Percentiles rank a stretch among this genome's conserved stretches.
Evolutionary conservation across 2,113 vertebrate genomes (phyloP).

Genomic region (Ploceus nigricollis): DNA sequence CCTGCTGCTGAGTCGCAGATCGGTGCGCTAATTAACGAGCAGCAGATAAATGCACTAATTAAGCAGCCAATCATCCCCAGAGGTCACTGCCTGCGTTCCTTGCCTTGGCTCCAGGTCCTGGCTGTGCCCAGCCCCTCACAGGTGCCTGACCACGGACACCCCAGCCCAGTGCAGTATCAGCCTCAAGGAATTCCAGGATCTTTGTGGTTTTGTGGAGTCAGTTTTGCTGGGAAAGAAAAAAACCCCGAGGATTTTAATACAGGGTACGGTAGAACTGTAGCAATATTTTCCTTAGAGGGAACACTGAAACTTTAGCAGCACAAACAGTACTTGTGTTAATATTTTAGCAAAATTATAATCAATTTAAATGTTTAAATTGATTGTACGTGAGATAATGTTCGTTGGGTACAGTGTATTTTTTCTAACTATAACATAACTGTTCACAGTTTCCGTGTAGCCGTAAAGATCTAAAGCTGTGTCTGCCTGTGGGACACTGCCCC

Average conservation of each 20-base stretch:
- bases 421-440: constrained; percentile 60
- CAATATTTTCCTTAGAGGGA: constrained; percentile 76
- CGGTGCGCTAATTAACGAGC: neutral
- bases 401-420: constrained; percentile 70
- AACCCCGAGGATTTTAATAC: neutral
- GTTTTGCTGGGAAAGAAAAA: neutral
- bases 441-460: constrained; percentile 59
- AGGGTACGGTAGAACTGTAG: constrained; percentile 52
- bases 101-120: neutral
- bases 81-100: neutral
- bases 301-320: constrained; percentile 71
- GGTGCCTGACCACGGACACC: neutral
- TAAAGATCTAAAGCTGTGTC: constrained; percentile 44
- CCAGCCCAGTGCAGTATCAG: neutral
- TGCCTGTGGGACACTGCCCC: constrained; percentile 3
- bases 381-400: constrained; percentile 70
- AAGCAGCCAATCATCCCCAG: neutral
- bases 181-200: neutral
- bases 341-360: constrained; percentile 67
- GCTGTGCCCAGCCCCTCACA: neutral
- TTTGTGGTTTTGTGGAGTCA: neutral
- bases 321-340: constrained; percentile 64
- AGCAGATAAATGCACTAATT: neutral
- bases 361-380: constrained; percentile 71
- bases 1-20: neutral